These are phyloP conservation scores for Rutpela maculata DNA, from an alignment of 2,888 invertebrate genomes.

Conservation along the genomic window DNA sequence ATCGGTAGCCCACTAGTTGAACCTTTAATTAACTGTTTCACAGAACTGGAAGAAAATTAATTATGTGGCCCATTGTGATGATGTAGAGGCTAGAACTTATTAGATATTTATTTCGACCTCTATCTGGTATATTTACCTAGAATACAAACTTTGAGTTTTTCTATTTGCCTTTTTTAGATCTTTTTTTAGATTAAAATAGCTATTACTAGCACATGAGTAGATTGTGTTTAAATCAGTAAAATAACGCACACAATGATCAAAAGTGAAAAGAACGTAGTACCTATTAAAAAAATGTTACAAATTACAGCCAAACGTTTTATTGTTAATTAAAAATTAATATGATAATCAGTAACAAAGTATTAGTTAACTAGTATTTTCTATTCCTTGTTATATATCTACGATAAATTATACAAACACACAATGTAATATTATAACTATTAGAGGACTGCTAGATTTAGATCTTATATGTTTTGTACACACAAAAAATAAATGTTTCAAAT, in stretches of 20 bases:
- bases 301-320: neutral
- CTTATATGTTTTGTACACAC: conserved; percentile 20
- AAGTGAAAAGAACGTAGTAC: neutral
- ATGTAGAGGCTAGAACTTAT: too few relatives aligned
- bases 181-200: too few relatives aligned
- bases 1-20: too few relatives aligned
- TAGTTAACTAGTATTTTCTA: neutral
- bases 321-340: too few relatives aligned
- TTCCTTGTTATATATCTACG: neutral
- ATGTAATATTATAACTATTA: conserved; percentile 9
- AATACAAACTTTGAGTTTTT: too few relatives aligned
- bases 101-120: too few relatives aligned
- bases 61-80: too few relatives aligned
- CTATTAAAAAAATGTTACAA: neutral
- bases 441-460: conserved; percentile 18
- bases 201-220: neutral
- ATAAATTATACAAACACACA: conserved; percentile 21
- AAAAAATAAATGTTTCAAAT: conserved; percentile 19
- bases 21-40: too few relatives aligned
- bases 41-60: too few relatives aligned
- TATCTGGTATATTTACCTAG: too few relatives aligned
- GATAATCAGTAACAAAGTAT: neutral
- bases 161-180: too few relatives aligned
- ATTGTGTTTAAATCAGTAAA: conserved; percentile 5
- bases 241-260: neutral